phyloP scores from a whole-genome alignment of 2,113 vertebrate genomes.

The Lophotis ruficrista region DNA sequence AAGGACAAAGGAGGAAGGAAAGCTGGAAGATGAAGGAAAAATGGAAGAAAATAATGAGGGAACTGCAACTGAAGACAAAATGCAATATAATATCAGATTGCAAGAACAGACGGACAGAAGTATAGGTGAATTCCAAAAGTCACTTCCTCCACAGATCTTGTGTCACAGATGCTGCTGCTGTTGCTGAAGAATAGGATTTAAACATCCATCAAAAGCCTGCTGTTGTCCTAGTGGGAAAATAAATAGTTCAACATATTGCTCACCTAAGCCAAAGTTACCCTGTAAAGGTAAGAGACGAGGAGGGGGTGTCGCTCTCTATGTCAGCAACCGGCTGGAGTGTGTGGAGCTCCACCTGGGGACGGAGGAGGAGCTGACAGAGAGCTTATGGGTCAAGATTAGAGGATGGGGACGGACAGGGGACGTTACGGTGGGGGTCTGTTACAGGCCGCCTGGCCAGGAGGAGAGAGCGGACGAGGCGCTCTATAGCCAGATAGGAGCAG shows the following conservation, averaged over 20 bases:
- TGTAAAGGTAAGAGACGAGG: no score
- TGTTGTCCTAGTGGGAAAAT: slow-evolving; percentile 40
- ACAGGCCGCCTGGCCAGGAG: no score
- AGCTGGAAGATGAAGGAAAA: slow-evolving; percentile 30
- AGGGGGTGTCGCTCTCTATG: no score
- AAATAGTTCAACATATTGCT: slow-evolving; percentile 36
- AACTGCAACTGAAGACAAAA: slow-evolving; percentile 30
- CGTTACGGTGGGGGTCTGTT: no score
- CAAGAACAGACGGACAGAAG: slow-evolving; percentile 31
- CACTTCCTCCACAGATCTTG: slow-evolving; percentile 33
- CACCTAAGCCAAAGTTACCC: slow-evolving; percentile 40
- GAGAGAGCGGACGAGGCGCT: no score
- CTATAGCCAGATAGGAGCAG: no score
- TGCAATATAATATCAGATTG: not conserved
- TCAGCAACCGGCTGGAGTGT: no score
- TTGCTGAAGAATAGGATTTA: not conserved
- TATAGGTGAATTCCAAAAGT: slow-evolving; percentile 45
- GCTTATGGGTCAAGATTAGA: no score
- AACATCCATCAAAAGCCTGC: slow-evolving; percentile 35
- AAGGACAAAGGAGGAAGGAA: slow-evolving; percentile 36
- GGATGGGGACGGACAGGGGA: no score
- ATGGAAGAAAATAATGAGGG: slow-evolving; percentile 31
- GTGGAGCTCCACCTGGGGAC: no score
- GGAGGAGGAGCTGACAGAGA: no score
- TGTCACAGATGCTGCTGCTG: slow-evolving; percentile 39